Conservation (phyloP, 2,888 invertebrate genomes). For the Melieria omissa region DNA sequence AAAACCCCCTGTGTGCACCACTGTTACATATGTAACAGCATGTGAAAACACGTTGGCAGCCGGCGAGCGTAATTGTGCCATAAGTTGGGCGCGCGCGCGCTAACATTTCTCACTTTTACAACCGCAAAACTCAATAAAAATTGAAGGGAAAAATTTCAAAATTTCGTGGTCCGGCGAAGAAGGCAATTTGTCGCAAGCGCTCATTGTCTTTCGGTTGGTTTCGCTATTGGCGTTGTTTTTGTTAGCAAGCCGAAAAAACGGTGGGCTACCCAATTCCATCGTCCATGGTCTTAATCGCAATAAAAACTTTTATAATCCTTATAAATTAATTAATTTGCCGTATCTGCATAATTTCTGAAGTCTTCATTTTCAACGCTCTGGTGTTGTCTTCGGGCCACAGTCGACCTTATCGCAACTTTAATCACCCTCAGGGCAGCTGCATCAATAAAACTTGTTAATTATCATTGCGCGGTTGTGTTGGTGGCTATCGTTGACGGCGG, state of each 20-base stretch:
- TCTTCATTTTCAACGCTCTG: constrained; percentile 40
- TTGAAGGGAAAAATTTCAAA: no score
- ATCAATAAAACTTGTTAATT: constrained; percentile 57
- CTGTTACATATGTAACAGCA: constrained; percentile 1
- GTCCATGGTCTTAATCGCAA: constrained; percentile 13
- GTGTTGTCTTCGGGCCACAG: constrained; percentile 24
- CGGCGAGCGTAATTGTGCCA: not conserved
- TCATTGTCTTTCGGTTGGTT: constrained; percentile 17
- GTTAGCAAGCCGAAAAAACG: not conserved
- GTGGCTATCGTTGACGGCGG: constrained; percentile 12
- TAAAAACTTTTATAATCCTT: constrained; percentile 51
- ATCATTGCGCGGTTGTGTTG: constrained; percentile 44
- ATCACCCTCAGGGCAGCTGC: constrained; percentile 32
- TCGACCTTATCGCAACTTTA: constrained; percentile 27
- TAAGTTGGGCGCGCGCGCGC: no score
- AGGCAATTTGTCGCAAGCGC: constrained; percentile 5
- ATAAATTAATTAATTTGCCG: constrained; percentile 65
- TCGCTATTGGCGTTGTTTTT: not conserved
- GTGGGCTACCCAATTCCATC: no score
- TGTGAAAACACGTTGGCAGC: constrained; percentile 3
- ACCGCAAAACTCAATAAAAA: no score
- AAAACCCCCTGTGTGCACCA: no score
- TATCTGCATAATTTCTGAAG: constrained; percentile 51
- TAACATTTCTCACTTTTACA: no score
- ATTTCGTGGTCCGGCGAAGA: no score